phyloP scores from a whole-genome alignment of 2,797 vertebrate genomes.

The Pangasius mekongensis region DNA sequence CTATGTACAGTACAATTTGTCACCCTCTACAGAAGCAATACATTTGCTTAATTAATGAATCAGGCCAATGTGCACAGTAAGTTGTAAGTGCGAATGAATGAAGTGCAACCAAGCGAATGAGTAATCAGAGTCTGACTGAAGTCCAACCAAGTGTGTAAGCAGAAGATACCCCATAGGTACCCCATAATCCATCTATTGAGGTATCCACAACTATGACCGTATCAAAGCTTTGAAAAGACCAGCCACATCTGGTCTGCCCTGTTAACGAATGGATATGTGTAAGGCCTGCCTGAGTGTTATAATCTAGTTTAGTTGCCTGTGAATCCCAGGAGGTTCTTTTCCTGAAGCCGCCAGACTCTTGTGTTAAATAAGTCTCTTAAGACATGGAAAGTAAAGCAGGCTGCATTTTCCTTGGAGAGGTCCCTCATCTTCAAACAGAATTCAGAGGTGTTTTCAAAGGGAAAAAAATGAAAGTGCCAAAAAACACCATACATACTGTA shows the following conservation, averaged over 20 bases:
- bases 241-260: conserved; percentile 9
- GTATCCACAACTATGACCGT: conserved; percentile 18
- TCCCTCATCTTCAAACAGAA: conserved; percentile 54
- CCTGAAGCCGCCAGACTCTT: conserved; percentile 45
- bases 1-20: neutral
- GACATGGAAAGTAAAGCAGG: conserved; percentile 66
- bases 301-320: conserved; percentile 28
- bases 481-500: neutral
- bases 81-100: neutral
- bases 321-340: conserved; percentile 51
- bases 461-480: neutral
- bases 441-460: conserved; percentile 42
- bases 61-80: neutral
- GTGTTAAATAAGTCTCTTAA: conserved; percentile 47
- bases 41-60: conserved; percentile 5
- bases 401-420: conserved; percentile 61
- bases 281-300: conserved; percentile 9
- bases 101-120: conserved; percentile 1
- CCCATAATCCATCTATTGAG: conserved; percentile 18
- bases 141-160: conserved; percentile 1
- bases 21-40: conserved; percentile 3
- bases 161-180: neutral
- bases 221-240: conserved; percentile 43
- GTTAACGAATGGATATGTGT: conserved; percentile 15
- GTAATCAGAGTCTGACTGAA: conserved; percentile 3